These are phyloP conservation scores for Cichladusa arquata DNA, from an alignment of 2,113 vertebrate genomes.

Conservation along the genomic window DNA sequence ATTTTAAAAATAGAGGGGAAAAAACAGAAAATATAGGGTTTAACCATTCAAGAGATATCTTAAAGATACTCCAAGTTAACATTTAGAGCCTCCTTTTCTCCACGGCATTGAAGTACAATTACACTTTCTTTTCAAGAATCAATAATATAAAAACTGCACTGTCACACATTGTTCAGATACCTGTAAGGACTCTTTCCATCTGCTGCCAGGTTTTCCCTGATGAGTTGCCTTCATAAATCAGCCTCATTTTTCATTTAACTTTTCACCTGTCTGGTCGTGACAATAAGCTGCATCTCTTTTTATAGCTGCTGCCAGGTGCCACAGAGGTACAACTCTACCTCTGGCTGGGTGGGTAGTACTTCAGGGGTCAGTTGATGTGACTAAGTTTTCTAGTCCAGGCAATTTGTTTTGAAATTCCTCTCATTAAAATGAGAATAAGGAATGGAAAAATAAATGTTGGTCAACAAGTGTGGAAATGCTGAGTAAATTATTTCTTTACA, in stretches of 20 bases:
- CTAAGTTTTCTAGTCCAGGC: background rate
- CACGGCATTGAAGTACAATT: fast-evolving
- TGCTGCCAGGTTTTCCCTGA: background rate
- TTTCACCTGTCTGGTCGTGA: background rate
- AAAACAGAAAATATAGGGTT: background rate
- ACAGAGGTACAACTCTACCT: background rate
- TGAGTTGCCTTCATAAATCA: background rate
- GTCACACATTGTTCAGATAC: background rate
- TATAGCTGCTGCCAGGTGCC: background rate
- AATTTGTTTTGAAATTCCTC: background rate
- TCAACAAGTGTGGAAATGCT: background rate
- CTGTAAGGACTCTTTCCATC: background rate
- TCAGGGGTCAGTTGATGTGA: background rate
- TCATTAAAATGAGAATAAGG: background rate
- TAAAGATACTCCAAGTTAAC: background rate
- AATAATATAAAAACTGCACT: background rate
- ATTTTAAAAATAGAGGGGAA: background rate
- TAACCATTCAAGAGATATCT: background rate
- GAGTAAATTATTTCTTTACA: background rate
- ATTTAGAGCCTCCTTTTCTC: background rate
- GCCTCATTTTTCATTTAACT: background rate
- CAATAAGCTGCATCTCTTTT: background rate
- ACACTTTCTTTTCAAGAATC: background rate
- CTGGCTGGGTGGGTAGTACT: background rate
- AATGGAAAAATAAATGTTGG: background rate